Evolutionary conservation across 2,888 invertebrate species (phyloP), one percentile per base, ranked within the genome.

Genomic region (Quadroppia sp.): DNA sequence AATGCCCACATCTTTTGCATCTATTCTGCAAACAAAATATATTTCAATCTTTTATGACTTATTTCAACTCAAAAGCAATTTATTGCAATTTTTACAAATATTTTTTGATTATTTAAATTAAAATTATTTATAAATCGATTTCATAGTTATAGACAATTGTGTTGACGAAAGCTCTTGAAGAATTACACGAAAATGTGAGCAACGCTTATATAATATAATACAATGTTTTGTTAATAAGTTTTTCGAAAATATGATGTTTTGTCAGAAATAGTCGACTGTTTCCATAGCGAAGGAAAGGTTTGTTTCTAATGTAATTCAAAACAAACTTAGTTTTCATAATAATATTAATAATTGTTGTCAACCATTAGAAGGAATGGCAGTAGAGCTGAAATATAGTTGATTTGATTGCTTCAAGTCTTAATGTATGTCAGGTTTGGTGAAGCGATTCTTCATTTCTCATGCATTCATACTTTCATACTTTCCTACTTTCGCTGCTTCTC

Each of bases 401-500:
- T 45, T 17, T 13, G 20, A 50, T 20, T 20, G n/a, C 36, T 32
- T 1, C 32, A 15, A 64, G 30, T 64, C 20, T 32, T 64, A 36
- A 20, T 36, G 32, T 36, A 36, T 20, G 64, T 36, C 7, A 64
- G 17, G 32, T 64, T 64, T 64, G 13, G 36, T 36, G 32, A 32
- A 40, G 36, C 64, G n/a, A 36, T 64, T 40, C 36, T 17, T 64
- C n/a, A 64, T 64, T 40, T 64, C 32, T 64, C n/a, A 64, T 64
- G 64, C 64, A 64, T 13, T 64, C 20, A 64, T 32, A 64, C 36
- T 36, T 36, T 64, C 64, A 64, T 2, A 4, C 30, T 7, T 32
- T 64, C 25, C 30, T 61, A 25, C 15, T 64, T 36, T 64, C 30
- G 7, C 4, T 64, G 20, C 15, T 56, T 23, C 4, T 23, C 30